Percentiles rank a stretch among this genome's conserved stretches.
phyloP scores from a whole-genome alignment of 2,797 vertebrate species.

The Sebastes taczanowskii region DNA sequence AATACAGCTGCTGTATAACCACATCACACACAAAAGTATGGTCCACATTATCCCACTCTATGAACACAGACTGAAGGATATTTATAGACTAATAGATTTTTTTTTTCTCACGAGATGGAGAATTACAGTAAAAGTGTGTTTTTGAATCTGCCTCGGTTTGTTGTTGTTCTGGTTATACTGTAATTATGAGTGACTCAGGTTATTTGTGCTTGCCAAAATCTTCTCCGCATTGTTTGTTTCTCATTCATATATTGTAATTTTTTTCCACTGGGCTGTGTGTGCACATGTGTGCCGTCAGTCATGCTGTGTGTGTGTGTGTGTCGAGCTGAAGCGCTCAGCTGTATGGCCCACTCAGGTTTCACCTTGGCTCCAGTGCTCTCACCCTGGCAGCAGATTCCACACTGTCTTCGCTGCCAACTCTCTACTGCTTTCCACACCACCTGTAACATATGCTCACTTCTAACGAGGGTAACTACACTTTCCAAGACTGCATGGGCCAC shows the following conservation, averaged over 20 bases:
- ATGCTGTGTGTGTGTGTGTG: conserved; percentile 43
- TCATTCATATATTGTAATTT: conserved; percentile 47
- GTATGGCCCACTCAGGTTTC: conserved; percentile 71
- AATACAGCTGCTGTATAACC: conserved; percentile 69
- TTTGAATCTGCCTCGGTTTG: conserved; percentile 6
- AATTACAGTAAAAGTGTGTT: conserved; percentile 66
- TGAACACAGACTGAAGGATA: conserved; percentile 59
- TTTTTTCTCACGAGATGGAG: conserved; percentile 51
- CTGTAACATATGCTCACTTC: conserved; percentile 79
- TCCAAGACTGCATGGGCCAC: conserved; percentile 57
- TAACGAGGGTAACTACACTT: conserved; percentile 66
- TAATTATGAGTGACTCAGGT: conserved; percentile 47
- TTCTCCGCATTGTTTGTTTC: conserved; percentile 37
- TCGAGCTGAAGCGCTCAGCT: conserved; percentile 59
- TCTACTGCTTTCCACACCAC: conserved; percentile 78
- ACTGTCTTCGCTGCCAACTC: conserved; percentile 60
- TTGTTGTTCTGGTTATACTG: conserved; percentile 19
- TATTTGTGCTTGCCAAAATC: conserved; percentile 25
- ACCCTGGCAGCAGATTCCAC: conserved; percentile 71
- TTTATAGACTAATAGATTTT: conserved; percentile 70
- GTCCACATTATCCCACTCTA: conserved; percentile 74
- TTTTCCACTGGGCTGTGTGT: conserved; percentile 18
- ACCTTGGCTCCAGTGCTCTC: conserved; percentile 69
- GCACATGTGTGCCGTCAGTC: conserved; percentile 44
- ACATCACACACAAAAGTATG: conserved; percentile 77